A percentile compares a stretch with the other conserved stretches of the same genome.
These are phyloP conservation scores for Drosophila bipectinata DNA, from an alignment of 1,140 invertebrate species.

Conservation along the genomic window DNA sequence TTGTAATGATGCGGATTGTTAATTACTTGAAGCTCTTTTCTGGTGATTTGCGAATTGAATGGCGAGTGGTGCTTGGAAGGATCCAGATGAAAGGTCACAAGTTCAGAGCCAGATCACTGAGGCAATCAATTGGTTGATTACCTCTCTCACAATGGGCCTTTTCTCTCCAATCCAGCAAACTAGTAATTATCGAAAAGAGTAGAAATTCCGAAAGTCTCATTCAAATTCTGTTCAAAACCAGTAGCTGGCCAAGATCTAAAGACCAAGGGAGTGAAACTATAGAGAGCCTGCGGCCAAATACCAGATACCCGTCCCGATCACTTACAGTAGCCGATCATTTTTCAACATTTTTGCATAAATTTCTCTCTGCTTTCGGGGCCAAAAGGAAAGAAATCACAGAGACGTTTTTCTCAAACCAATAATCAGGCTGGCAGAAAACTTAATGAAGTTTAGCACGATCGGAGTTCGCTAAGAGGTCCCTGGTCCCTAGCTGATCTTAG, in stretches of 20 bases:
- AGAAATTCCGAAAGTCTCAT: slow-evolving; percentile 9
- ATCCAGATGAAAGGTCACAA: background rate
- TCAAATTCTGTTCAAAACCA: slow-evolving; percentile 49
- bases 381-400: slow-evolving; percentile 15
- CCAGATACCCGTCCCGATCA: slow-evolving; percentile 16
- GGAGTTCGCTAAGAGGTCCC: background rate
- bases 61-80: slow-evolving; percentile 9
- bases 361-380: slow-evolving; percentile 14
- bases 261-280: slow-evolving; percentile 36
- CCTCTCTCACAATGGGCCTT: background rate
- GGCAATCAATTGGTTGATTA: background rate
- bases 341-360: slow-evolving; percentile 81
- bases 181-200: background rate
- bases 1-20: slow-evolving; percentile 34
- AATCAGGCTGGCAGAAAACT: slow-evolving; percentile 64
- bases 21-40: slow-evolving; percentile 13
- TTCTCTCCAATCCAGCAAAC: too few species aligned
- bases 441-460: slow-evolving; percentile 83
- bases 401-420: slow-evolving; percentile 78
- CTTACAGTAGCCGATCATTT: slow-evolving; percentile 76
- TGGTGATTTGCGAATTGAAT: slow-evolving; percentile 10
- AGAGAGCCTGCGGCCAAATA: slow-evolving; percentile 16
- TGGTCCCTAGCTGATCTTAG: slow-evolving; percentile 43
- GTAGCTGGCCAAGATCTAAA: slow-evolving; percentile 47
- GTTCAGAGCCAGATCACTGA: slow-evolving; percentile 3